Conservation (phyloP, 92 coral and sea anemone genomes). For the Galaxea fascicularis region DNA sequence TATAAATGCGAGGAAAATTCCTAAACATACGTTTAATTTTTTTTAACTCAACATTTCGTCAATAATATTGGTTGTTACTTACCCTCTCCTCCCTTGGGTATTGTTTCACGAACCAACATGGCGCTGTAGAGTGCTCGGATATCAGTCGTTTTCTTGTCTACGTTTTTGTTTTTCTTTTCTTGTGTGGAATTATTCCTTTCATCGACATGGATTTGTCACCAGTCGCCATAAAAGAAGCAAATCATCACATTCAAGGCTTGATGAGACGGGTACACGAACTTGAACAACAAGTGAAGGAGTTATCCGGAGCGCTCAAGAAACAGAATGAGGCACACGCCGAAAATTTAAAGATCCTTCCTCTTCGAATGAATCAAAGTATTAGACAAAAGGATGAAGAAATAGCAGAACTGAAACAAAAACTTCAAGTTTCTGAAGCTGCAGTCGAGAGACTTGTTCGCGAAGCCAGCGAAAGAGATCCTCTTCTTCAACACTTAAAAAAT, state of each 20-base stretch:
- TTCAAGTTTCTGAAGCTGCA: constrained; percentile 57
- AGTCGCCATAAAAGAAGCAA: constrained; percentile 95
- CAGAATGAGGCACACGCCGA: constrained; percentile 89
- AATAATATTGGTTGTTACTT: neutral
- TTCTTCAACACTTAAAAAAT: constrained; percentile 80
- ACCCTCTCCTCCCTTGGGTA: constrained; percentile 26
- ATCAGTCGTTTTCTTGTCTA: neutral
- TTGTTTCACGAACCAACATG: constrained; percentile 22
- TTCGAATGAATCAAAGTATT: constrained; percentile 88
- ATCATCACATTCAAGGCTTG: constrained; percentile 88
- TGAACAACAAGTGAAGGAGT: constrained; percentile 83
- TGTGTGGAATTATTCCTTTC: neutral
- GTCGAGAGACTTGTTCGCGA: constrained; percentile 77
- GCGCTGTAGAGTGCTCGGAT: constrained; percentile 10
- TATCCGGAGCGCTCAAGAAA: constrained; percentile 75
- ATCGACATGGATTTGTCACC: constrained; percentile 74
- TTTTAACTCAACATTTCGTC: too few species aligned
- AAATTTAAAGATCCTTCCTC: constrained; percentile 82
- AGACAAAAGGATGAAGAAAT: constrained; percentile 91
- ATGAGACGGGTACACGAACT: constrained; percentile 77
- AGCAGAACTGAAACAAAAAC: constrained; percentile 64
- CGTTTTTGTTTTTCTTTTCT: neutral
- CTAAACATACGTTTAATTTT: too few species aligned
- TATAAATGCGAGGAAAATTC: too few species aligned
- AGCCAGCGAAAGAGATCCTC: constrained; percentile 71